phyloP scores from a whole-genome alignment of 2,888 invertebrate genomes.

The Idaea dimidiata region DNA sequence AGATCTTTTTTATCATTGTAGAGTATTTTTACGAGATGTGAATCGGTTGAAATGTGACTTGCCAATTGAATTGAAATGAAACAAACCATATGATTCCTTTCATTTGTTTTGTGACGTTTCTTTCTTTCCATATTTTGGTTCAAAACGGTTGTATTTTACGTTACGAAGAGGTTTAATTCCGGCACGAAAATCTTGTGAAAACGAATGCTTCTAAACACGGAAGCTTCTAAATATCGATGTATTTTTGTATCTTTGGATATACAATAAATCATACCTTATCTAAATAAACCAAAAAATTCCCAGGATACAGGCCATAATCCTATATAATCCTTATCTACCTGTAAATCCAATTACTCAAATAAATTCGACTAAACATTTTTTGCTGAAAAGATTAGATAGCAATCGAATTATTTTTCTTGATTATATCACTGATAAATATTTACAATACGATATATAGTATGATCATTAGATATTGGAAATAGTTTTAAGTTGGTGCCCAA shows the following conservation, averaged over 20 bases:
- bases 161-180: slow-evolving; percentile 15
- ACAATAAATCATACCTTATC: not conserved
- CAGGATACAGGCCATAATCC: not conserved
- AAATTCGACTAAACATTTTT: not conserved
- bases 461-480: too few species aligned
- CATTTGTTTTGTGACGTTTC: slow-evolving; percentile 71
- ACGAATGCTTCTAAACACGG: not conserved
- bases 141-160: slow-evolving; percentile 20
- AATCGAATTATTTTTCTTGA: not conserved
- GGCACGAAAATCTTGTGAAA: not conserved
- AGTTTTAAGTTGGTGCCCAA: too few species aligned
- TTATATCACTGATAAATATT: not conserved
- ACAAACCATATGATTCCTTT: slow-evolving; percentile 72
- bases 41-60: slow-evolving; percentile 66
- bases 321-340: not conserved
- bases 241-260: not conserved
- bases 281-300: not conserved
- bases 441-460: not conserved
- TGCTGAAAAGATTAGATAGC: not conserved
- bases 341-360: slow-evolving; percentile 4
- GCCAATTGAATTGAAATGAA: slow-evolving; percentile 68
- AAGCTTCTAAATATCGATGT: too few species aligned
- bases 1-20: slow-evolving; percentile 54
- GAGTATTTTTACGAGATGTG: slow-evolving; percentile 56
- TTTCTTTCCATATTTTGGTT: slow-evolving; percentile 52